Base-by-base conservation (phyloP, 2,888 invertebrate species). In the Agonopterix alstromeriana region DNA sequence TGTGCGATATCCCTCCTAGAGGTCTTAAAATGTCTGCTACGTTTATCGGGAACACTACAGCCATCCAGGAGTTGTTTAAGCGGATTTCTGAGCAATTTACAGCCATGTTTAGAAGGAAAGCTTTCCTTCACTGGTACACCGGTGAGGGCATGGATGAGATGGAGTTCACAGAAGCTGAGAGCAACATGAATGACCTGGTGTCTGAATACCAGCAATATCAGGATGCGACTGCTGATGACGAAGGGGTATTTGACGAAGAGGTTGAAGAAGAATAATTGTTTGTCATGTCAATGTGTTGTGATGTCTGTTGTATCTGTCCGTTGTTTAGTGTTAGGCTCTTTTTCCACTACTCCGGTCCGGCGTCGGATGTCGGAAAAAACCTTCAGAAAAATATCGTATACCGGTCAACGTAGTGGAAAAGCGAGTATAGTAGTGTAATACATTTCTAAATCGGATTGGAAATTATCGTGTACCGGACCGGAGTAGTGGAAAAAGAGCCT, bases 101-200 rank as follows among this genome's bases (percentile, higher is more conserved):
- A 11, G 95, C 95, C 64, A 97, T 98, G 97, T 97, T 97, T 90
- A 92, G 97, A 59, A 92, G 97, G 65, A 97, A 96, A 83, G 97
- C 97, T 74, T 97, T 97, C 92, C 90, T 97, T 65, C 97, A 97
- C 68, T 98, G 97, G 98, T 98, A 98, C 91, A 98, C 96, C 35
- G 98, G 96, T 57, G 97, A 97, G 84, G 97, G 97, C 65, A 97
- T 97, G 97, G 97, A 97, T 82, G 97, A 97, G 86, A 96, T 97
- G 97, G 97, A 97, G 88, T 97, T 97, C 92, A 97, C 97, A 5
- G 97, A 97, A 82, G 97, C 94, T 2, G 93, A 96, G 90, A 96
- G 96, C 75, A 98, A 98, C 92, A 97, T 98, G 97, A 97, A 95
- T 81, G 96, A 96, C 74, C 83, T 96, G 72, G 94, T 96, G 27